These are phyloP conservation scores for Therioaphis trifolii DNA, from an alignment of 2,888 invertebrate genomes.

Conservation along the genomic window DNA sequence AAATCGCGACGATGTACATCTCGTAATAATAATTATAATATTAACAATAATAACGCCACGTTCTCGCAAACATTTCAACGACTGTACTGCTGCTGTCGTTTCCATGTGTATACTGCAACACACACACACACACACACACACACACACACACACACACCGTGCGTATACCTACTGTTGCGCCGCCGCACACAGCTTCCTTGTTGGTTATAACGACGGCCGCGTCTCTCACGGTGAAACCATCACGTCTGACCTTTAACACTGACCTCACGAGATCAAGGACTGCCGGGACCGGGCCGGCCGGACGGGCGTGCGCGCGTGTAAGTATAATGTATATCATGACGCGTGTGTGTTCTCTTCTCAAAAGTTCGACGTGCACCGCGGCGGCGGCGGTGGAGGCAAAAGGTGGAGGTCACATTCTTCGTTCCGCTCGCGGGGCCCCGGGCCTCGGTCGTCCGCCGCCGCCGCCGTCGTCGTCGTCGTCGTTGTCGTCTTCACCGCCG, in stretches of 20 bases:
- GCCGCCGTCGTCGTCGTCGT: not conserved
- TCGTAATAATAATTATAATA: no score
- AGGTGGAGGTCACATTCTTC: conserved; percentile 61
- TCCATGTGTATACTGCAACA: not conserved
- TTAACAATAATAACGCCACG: no score
- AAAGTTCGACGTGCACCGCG: conserved; percentile 37
- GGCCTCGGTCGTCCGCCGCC: conserved; percentile 27
- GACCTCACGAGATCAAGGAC: conserved; percentile 61
- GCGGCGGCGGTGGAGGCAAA: no score
- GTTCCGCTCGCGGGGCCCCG: conserved; percentile 56
- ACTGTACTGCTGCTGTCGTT: not conserved
- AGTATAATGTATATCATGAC: no score
- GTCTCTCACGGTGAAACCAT: conserved; percentile 60
- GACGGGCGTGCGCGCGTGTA: not conserved
- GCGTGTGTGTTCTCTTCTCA: conserved; percentile 32
- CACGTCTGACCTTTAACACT: conserved; percentile 63
- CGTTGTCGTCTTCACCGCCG: not conserved
- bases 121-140: no score
- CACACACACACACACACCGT: no score
- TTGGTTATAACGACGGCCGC: conserved; percentile 49
- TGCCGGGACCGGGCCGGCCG: conserved; percentile 53
- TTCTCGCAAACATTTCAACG: no score
- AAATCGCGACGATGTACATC: no score
- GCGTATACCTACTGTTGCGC: not conserved
- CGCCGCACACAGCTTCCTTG: conserved; percentile 49